These are phyloP conservation scores for Athalia circularis DNA, from an alignment of 2,888 invertebrate genomes.

Conservation along the genomic window DNA sequence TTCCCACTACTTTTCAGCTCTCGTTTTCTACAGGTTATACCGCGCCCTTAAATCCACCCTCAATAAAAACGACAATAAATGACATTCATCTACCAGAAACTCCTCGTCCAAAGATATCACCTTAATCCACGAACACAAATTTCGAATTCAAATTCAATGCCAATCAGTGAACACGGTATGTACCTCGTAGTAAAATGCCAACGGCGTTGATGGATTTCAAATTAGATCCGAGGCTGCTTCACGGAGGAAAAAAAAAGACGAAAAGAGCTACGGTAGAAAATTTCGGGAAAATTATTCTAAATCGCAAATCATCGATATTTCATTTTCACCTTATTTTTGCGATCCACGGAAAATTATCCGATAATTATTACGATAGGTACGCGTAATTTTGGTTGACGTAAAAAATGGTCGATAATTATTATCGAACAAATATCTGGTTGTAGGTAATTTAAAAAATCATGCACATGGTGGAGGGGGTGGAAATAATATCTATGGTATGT, in stretches of 20 bases:
- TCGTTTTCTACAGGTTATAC: not conserved
- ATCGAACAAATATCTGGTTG: too few species aligned
- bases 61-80: constrained; percentile 29
- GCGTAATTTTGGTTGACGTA: too few species aligned
- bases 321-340: too few species aligned
- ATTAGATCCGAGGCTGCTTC: constrained; percentile 9
- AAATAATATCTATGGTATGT: too few species aligned
- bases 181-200: not conserved
- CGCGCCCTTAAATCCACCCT: constrained; percentile 15
- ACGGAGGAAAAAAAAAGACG: not conserved
- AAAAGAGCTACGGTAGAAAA: not conserved
- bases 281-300: not conserved
- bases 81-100: not conserved
- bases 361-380: too few species aligned
- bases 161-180: constrained; percentile 23
- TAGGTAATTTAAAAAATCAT: too few species aligned
- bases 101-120: not conserved
- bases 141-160: constrained; percentile 35
- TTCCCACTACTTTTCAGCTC: not conserved
- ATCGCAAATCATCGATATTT: too few species aligned
- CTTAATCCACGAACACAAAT: constrained; percentile 3
- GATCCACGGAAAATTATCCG: too few species aligned
- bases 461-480: too few species aligned
- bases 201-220: constrained; percentile 15
- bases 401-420: too few species aligned